Evolutionary conservation across 2,888 invertebrate species (phyloP).

Genomic region (Scaptomyza tumidula): DNA sequence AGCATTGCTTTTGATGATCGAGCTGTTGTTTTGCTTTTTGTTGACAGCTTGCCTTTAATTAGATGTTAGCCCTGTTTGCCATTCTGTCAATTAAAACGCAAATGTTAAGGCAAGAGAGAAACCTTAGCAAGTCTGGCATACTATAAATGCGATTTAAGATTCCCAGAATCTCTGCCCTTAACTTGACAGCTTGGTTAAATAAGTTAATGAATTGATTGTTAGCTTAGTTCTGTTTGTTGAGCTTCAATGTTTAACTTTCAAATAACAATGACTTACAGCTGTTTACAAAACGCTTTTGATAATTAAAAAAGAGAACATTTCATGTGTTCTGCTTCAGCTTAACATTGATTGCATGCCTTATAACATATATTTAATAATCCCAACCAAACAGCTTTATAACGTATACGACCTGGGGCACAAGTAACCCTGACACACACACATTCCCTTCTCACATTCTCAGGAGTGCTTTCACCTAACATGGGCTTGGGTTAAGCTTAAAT

Average conservation of each 20-base stretch:
- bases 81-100: conserved; percentile 38
- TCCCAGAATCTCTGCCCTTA: background rate
- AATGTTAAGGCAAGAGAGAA: conserved; percentile 15
- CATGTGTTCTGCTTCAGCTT: background rate
- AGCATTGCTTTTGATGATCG: conserved; percentile 23
- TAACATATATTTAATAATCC: background rate
- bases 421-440: background rate
- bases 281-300: background rate
- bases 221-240: background rate
- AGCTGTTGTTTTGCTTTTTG: conserved; percentile 16
- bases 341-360: background rate
- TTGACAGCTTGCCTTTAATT: conserved; percentile 25
- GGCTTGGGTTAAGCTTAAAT: background rate
- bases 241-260: background rate
- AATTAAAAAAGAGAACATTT: background rate
- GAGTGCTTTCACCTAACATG: background rate
- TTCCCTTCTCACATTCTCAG: background rate
- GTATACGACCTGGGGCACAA: conserved; percentile 1
- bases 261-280: too few species aligned
- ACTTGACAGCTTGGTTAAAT: background rate
- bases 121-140: background rate
- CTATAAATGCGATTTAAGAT: background rate
- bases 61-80: conserved; percentile 23
- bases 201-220: background rate
- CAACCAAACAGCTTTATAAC: background rate